These are phyloP conservation scores for Spea multiplicata DNA, from an alignment of 2,113 vertebrate species.

Conservation along the genomic window DNA sequence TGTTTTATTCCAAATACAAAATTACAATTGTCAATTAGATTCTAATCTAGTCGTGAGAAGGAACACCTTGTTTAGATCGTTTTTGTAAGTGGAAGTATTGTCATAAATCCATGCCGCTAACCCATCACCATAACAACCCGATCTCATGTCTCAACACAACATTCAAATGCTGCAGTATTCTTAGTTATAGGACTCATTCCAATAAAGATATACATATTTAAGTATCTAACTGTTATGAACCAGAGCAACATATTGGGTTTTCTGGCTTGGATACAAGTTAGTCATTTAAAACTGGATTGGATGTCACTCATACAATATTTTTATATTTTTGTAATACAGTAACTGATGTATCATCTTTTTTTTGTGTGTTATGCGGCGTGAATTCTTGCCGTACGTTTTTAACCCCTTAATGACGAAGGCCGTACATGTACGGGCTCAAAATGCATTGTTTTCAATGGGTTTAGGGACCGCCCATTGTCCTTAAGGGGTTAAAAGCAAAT, in stretches of 20 bases:
- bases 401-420: no score
- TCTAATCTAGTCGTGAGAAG: conserved; percentile 15
- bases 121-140: conserved; percentile 47
- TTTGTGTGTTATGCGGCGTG: background rate
- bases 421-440: no score
- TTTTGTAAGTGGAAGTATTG: background rate
- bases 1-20: background rate
- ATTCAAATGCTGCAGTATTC: conserved; percentile 39
- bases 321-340: background rate
- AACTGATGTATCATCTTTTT: background rate
- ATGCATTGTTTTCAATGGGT: no score
- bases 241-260: conserved; percentile 40
- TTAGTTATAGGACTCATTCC: conserved; percentile 35
- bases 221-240: conserved; percentile 33
- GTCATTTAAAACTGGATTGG: conserved; percentile 34
- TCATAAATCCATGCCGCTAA: conserved; percentile 18
- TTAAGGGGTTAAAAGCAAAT: no score
- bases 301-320: conserved; percentile 23
- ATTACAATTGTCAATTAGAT: conserved; percentile 18
- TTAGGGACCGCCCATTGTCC: no score
- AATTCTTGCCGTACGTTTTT: background rate
- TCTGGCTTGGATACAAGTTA: conserved; percentile 24
- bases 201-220: conserved; percentile 47
- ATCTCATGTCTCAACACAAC: conserved; percentile 24
- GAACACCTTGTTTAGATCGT: conserved; percentile 27